phyloP scores from a whole-genome alignment of 1,140 invertebrate species.

The Mylabris phalerata region DNA sequence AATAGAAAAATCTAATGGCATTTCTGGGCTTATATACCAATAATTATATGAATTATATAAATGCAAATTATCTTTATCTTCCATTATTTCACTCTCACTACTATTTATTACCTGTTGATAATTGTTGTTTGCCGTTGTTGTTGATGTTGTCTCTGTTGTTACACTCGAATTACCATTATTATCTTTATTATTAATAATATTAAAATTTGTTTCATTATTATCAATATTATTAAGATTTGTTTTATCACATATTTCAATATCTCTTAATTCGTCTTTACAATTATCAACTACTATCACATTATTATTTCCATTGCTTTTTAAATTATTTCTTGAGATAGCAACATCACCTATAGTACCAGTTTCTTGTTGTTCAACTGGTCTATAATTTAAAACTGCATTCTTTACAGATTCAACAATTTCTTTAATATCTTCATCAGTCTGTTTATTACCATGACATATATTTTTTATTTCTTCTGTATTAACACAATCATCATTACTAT shows the following conservation, averaged over 20 bases:
- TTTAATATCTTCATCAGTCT: conserved; percentile 18
- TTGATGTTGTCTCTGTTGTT: not conserved
- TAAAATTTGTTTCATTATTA: too few relatives aligned
- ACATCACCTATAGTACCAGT: conserved; percentile 9
- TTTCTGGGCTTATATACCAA: conserved; percentile 46
- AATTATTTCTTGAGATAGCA: not conserved
- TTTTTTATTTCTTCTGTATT: too few relatives aligned
- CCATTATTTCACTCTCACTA: conserved; percentile 14
- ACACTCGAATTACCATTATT: too few relatives aligned
- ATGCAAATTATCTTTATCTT: conserved; percentile 31
- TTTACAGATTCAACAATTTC: conserved; percentile 24
- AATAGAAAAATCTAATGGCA: conserved; percentile 43
- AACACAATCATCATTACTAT: too few relatives aligned
- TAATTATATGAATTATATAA: conserved; percentile 48
- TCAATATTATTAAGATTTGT: too few relatives aligned
- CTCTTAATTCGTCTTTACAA: conserved; percentile 3
- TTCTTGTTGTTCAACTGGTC: conserved; percentile 8
- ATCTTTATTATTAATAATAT: too few relatives aligned
- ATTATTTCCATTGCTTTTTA: conserved; percentile 13
- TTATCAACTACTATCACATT: conserved; percentile 4
- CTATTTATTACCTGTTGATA: conserved; percentile 11
- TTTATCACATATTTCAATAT: not conserved
- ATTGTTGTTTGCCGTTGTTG: not conserved
- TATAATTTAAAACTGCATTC: conserved; percentile 18
- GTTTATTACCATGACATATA: not conserved